Percentiles rank a stretch among this genome's conserved stretches.
Conservation (phyloP, 2,113 vertebrate genomes). For the Gavia stellata region DNA sequence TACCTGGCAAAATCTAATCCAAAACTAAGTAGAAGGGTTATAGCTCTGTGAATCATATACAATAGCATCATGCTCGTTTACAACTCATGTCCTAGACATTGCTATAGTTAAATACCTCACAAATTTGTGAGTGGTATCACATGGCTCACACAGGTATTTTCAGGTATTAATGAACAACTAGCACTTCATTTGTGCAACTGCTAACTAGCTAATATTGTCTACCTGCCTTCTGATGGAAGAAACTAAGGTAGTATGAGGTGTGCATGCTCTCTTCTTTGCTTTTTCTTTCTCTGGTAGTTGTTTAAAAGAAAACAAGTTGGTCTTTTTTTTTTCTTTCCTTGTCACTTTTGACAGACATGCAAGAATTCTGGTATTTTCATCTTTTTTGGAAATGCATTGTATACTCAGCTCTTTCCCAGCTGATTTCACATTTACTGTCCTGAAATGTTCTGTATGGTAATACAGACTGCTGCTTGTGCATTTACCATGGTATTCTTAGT, state of each 20-base stretch:
- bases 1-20: not conserved
- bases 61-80: not conserved
- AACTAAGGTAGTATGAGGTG: not conserved
- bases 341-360: not conserved
- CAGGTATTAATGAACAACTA: not conserved
- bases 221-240: not conserved
- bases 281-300: not conserved
- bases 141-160: not conserved
- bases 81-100: not conserved
- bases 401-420: not conserved
- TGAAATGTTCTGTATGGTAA: not conserved
- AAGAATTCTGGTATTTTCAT: not conserved
- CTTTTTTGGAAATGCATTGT: not conserved
- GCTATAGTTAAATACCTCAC: not conserved
- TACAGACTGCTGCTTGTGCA: not conserved
- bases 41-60: not conserved
- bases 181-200: not conserved
- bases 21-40: not conserved
- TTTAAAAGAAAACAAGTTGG: not conserved
- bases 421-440: not conserved
- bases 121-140: not conserved
- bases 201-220: not conserved
- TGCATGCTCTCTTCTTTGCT: not conserved
- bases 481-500: not conserved
- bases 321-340: not conserved